Evolutionary conservation across 2,797 vertebrate genomes (phyloP).

Genomic region (Staurois parvus): DNA sequence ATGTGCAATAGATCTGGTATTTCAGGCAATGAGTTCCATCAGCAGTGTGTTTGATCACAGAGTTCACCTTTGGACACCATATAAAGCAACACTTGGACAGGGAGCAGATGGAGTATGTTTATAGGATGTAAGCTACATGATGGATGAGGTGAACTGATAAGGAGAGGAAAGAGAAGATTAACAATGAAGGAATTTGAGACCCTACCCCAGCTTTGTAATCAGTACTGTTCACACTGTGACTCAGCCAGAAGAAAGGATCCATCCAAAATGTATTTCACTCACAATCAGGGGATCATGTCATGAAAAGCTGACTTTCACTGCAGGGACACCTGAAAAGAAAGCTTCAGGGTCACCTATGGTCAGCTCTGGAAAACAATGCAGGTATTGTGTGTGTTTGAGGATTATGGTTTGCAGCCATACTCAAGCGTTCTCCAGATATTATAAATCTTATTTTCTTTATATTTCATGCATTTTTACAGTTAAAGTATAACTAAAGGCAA

Average conservation of each 20-base stretch:
- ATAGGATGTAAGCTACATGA: constrained; percentile 28
- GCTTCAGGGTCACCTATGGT: background rate
- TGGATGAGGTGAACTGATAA: constrained; percentile 58
- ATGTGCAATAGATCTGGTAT: constrained; percentile 26
- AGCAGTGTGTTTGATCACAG: constrained; percentile 47
- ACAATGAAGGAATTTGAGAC: constrained; percentile 36
- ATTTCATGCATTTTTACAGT: too few species aligned
- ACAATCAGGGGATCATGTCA: constrained; percentile 1
- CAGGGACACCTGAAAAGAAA: constrained; percentile 7
- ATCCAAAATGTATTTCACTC: background rate
- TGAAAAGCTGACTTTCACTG: constrained; percentile 23
- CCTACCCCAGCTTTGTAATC: constrained; percentile 6
- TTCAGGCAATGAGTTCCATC: constrained; percentile 23
- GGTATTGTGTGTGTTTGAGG: background rate
- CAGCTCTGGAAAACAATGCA: background rate
- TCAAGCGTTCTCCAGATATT: background rate
- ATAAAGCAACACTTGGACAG: constrained; percentile 30
- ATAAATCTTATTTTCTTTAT: too few species aligned
- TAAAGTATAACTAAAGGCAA: too few species aligned
- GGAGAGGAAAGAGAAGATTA: constrained; percentile 48
- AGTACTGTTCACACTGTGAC: constrained; percentile 38
- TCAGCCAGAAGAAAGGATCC: constrained; percentile 31
- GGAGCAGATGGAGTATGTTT: constrained; percentile 51
- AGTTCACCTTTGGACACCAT: constrained; percentile 37
- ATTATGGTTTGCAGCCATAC: background rate